These are phyloP conservation scores for Cydia pomonella DNA, from an alignment of 1,140 invertebrate genomes.

Conservation along the genomic window DNA sequence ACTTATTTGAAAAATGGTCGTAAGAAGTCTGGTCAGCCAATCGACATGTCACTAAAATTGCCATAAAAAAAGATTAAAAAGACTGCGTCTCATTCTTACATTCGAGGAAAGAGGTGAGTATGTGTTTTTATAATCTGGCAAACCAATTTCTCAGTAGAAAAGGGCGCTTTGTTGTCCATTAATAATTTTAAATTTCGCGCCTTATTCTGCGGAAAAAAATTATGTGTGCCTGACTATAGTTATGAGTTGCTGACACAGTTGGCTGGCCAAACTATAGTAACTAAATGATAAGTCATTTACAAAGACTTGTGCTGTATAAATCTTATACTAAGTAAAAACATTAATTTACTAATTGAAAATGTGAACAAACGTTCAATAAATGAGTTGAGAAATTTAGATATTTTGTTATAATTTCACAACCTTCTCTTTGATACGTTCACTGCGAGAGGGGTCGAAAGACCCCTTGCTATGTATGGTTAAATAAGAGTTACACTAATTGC, in stretches of 20 bases:
- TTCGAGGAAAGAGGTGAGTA: background rate
- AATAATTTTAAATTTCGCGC: too few species aligned
- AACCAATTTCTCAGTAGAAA: too few species aligned
- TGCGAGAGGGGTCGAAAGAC: too few species aligned
- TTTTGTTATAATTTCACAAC: background rate
- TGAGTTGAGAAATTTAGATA: background rate
- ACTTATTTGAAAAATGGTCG: background rate
- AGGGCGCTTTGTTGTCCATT: too few species aligned
- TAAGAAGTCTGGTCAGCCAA: background rate
- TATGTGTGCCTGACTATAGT: too few species aligned
- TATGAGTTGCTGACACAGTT: background rate
- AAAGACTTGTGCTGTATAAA: background rate
- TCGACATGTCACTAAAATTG: background rate
- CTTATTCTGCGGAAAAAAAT: too few species aligned
- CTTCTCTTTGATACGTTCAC: background rate
- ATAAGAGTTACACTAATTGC: too few species aligned
- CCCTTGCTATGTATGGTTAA: too few species aligned
- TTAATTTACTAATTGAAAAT: slow-evolving; percentile 10
- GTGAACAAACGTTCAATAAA: slow-evolving; percentile 3
- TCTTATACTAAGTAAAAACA: background rate
- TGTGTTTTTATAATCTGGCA: too few species aligned
- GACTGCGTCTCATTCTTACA: background rate
- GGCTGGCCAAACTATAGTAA: slow-evolving; percentile 3
- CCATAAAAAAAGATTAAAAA: background rate
- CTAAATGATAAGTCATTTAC: background rate